Evolutionary conservation across 2,888 invertebrate species (phyloP).

Genomic region (Formica aserva): DNA sequence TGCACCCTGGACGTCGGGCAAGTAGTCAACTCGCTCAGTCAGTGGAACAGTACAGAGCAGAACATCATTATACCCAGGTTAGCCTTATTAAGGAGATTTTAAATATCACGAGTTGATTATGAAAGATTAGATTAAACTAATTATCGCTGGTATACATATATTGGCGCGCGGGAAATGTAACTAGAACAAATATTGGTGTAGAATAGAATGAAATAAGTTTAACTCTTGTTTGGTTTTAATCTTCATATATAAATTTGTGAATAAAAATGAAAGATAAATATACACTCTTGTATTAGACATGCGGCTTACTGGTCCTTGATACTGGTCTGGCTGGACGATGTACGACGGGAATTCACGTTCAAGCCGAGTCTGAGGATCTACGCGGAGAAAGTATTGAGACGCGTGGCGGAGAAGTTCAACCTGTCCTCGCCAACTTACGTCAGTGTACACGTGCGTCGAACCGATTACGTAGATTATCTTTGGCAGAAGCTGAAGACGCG

Average conservation of each 20-base stretch:
- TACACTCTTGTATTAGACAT: conserved; percentile 79
- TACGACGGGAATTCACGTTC: conserved; percentile 87
- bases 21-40: conserved; percentile 86
- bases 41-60: conserved; percentile 88
- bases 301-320: conserved; percentile 87
- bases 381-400: conserved; percentile 85
- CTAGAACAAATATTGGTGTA: background rate
- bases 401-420: conserved; percentile 78
- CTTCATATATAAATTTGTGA: background rate
- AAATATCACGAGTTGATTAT: background rate
- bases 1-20: conserved; percentile 86
- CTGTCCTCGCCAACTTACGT: conserved; percentile 85
- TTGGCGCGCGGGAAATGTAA: background rate
- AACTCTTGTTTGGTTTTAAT: background rate
- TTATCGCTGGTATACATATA: background rate
- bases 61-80: conserved; percentile 87
- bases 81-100: background rate
- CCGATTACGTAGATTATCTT: conserved; percentile 87
- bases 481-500: conserved; percentile 86
- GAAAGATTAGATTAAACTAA: background rate
- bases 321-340: conserved; percentile 87
- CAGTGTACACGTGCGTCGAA: conserved; percentile 87
- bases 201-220: conserved; percentile 14
- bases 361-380: conserved; percentile 86
- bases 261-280: background rate